Conservation (phyloP, 2,888 invertebrate species). For the Drosophila tripunctata region DNA sequence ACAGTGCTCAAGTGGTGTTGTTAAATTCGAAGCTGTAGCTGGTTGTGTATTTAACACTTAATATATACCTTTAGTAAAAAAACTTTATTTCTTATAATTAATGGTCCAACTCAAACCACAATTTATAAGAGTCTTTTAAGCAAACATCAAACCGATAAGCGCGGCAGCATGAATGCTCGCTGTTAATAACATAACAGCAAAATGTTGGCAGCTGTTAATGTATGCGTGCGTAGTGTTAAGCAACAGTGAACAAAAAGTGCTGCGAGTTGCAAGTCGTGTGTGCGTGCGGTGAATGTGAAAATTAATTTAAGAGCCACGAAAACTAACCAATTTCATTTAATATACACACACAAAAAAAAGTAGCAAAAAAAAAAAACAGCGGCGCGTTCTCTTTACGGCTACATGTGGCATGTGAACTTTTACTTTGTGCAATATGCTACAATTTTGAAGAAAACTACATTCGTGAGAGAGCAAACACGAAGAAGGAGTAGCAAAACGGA, state of each 20-base stretch:
- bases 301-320: conserved; percentile 54
- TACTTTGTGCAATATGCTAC: conserved; percentile 33
- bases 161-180: background rate
- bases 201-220: conserved; percentile 3
- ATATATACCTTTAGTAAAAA: no score
- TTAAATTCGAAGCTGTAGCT: conserved; percentile 1
- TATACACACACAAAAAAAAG: conserved; percentile 36
- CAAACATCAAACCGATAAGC: background rate
- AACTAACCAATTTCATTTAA: conserved; percentile 62
- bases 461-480: conserved; percentile 35
- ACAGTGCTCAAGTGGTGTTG: no score
- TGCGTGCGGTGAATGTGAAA: conserved; percentile 39
- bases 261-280: conserved; percentile 51
- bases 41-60: background rate
- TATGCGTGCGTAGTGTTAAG: conserved; percentile 21
- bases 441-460: conserved; percentile 31
- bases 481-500: conserved; percentile 38
- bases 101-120: no score
- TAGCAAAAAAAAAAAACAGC: conserved; percentile 33
- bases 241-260: conserved; percentile 48
- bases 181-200: conserved; percentile 6
- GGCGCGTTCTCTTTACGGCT: conserved; percentile 24
- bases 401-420: conserved; percentile 20
- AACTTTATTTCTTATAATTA: no score
- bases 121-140: no score